Percentiles rank a stretch among this genome's conserved stretches.
Conservation (phyloP, 92 coral and sea anemone genomes). For the Nematostella vectensis region DNA sequence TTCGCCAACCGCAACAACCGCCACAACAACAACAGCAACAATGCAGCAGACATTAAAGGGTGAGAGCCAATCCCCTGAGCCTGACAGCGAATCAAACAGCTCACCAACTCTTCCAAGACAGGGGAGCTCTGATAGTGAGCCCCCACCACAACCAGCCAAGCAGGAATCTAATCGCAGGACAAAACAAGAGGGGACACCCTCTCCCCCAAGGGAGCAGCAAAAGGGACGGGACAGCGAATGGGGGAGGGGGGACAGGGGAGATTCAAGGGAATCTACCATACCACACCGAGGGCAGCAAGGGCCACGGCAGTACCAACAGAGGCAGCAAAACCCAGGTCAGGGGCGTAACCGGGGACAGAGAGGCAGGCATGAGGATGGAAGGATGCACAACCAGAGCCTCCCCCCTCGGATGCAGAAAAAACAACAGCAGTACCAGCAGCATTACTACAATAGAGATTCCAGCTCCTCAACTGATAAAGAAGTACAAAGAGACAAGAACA, state of each 20-base stretch:
- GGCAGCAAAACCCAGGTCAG: conserved; percentile 56
- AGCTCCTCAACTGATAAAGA: conserved; percentile 14
- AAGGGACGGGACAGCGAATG: conserved; percentile 20
- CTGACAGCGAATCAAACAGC: neutral
- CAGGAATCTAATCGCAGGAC: conserved; percentile 7
- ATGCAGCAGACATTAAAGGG: neutral
- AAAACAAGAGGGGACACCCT: conserved; percentile 1
- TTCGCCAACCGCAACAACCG: conserved; percentile 6
- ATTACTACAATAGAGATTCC: conserved; percentile 18
- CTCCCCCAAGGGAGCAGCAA: conserved; percentile 22
- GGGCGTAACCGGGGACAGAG: conserved; percentile 54
- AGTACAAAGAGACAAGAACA: conserved; percentile 20
- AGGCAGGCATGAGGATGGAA: conserved; percentile 63
- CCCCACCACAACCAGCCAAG: conserved; percentile 28
- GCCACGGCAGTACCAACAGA: conserved; percentile 42
- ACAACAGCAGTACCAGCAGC: conserved; percentile 74
- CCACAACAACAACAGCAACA: conserved; percentile 4
- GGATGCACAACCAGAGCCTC: conserved; percentile 61
- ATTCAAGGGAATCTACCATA: neutral
- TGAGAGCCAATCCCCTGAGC: conserved; percentile 9
- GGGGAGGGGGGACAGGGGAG: neutral
- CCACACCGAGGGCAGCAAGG: conserved; percentile 30
- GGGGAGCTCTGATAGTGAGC: conserved; percentile 27
- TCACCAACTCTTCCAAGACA: conserved; percentile 5
- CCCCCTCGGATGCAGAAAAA: conserved; percentile 83